Conservation (phyloP, 2,113 vertebrate species). For the Eudyptes chrysolophus region DNA sequence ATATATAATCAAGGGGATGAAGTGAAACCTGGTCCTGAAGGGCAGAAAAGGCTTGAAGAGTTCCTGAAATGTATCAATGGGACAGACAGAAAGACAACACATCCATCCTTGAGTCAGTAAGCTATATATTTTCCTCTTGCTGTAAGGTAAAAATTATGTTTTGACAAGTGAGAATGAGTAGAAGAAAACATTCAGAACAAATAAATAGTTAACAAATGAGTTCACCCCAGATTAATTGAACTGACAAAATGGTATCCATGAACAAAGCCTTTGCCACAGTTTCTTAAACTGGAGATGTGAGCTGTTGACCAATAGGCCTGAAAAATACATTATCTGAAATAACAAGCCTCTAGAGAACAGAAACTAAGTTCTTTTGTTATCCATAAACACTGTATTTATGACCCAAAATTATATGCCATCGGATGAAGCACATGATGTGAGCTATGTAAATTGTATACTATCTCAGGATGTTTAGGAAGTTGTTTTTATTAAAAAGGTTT, state of each 20-base stretch:
- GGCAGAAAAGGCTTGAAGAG: neutral
- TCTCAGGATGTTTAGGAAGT: neutral
- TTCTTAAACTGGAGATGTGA: neutral
- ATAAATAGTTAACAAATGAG: neutral
- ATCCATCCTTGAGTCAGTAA: neutral
- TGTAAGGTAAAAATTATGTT: neutral
- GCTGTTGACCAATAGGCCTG: neutral
- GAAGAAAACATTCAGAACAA: neutral
- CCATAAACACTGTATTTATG: neutral
- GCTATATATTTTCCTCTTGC: neutral
- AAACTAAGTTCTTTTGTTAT: neutral
- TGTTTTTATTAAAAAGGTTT: neutral
- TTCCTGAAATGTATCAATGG: neutral
- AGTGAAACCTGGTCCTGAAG: slow-evolving; percentile 32
- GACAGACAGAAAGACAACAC: slow-evolving; percentile 21
- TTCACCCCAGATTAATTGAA: neutral
- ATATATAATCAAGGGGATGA: slow-evolving; percentile 26
- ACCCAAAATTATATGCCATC: neutral
- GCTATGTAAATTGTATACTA: neutral
- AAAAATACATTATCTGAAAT: neutral
- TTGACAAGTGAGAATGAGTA: neutral
- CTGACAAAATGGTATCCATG: neutral
- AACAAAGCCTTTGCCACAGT: neutral
- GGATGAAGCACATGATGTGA: neutral
- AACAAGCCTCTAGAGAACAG: neutral